phyloP scores from a whole-genome alignment of 2,113 vertebrate genomes.

The Oceanites oceanicus region DNA sequence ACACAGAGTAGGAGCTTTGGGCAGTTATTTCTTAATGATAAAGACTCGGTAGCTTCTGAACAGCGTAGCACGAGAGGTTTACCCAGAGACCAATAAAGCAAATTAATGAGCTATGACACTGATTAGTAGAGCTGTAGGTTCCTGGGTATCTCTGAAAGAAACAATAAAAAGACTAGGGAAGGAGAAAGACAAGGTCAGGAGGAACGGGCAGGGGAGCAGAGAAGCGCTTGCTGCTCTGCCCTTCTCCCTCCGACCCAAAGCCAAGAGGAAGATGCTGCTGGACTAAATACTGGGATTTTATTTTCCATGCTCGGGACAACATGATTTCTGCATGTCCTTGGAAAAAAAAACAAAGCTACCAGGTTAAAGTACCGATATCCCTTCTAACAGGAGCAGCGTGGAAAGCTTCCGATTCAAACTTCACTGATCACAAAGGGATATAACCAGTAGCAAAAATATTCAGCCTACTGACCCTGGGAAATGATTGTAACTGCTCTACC shows the following conservation, averaged over 20 bases:
- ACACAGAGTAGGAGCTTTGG: not conserved
- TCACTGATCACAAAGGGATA: not conserved
- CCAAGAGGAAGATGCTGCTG: not conserved
- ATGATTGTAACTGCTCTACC: not conserved
- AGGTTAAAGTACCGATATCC: not conserved
- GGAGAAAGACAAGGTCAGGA: constrained; percentile 7
- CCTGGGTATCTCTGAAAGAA: not conserved
- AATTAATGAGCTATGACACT: constrained; percentile 34
- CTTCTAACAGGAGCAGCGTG: not conserved
- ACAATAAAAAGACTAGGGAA: not conserved
- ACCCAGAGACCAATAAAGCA: constrained; percentile 9
- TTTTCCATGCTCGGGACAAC: not conserved
- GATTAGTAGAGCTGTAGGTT: not conserved
- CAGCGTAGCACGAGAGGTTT: not conserved
- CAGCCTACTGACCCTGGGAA: not conserved
- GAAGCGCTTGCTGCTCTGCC: accelerated
- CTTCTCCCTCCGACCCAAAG: not conserved
- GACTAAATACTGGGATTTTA: not conserved
- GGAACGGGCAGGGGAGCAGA: not conserved
- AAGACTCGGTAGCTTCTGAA: not conserved
- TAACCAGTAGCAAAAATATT: not conserved
- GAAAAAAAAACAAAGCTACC: not conserved
- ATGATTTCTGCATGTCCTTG: accelerated
- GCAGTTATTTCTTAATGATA: not conserved
- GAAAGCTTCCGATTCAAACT: not conserved